Percentiles rank a stretch among this genome's conserved stretches.
phyloP scores from a whole-genome alignment of 2,888 invertebrate species.

The Lasiommata megera region DNA sequence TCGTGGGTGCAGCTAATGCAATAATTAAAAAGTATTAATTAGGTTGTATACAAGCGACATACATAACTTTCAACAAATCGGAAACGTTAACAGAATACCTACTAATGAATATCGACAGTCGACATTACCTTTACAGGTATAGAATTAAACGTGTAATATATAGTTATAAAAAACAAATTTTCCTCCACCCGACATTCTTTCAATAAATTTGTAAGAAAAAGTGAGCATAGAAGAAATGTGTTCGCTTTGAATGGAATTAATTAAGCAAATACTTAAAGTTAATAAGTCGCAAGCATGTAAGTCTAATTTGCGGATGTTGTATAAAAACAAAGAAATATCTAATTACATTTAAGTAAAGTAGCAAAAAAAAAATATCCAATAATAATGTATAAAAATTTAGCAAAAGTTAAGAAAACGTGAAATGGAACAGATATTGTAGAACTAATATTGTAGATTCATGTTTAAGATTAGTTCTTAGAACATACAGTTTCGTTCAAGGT shows the following conservation, averaged over 20 bases:
- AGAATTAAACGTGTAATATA: not conserved
- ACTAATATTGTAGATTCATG: too few relatives aligned
- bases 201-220: not conserved
- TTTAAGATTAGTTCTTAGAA: too few relatives aligned
- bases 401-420: too few relatives aligned
- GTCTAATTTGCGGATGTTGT: not conserved
- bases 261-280: not conserved
- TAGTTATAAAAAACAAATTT: not conserved
- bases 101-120: constrained; percentile 17
- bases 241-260: not conserved
- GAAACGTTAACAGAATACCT: constrained; percentile 18
- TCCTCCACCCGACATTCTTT: not conserved
- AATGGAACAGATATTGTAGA: too few relatives aligned
- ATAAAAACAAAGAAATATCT: not conserved
- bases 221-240: not conserved
- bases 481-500: too few relatives aligned
- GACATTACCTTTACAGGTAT: constrained; percentile 14
- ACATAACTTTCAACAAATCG: constrained; percentile 20
- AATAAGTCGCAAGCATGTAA: not conserved
- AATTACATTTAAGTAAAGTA: not conserved
- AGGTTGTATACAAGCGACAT: constrained; percentile 19
- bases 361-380: too few relatives aligned
- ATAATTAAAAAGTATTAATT: constrained; percentile 15
- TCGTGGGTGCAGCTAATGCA: not conserved
- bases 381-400: too few relatives aligned